phyloP scores from a whole-genome alignment of 2,113 vertebrate genomes.

The Mirza zaza region DNA sequence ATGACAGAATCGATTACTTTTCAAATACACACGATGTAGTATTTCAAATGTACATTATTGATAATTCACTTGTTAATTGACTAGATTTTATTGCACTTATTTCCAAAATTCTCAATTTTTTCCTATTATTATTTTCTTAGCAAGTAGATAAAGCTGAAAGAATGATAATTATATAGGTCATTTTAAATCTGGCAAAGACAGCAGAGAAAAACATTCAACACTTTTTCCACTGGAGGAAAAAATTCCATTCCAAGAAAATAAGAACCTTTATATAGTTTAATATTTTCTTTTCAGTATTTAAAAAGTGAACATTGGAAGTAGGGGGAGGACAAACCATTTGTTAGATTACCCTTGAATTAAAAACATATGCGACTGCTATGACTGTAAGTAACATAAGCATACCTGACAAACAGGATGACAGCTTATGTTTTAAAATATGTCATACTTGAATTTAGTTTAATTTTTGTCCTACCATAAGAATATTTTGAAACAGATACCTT shows the following conservation, averaged over 20 bases:
- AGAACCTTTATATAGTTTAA: neutral
- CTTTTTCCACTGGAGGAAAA: neutral
- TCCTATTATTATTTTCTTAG: neutral
- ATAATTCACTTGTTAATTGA: neutral
- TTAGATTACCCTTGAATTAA: neutral
- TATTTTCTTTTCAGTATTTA: neutral
- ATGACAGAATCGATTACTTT: neutral
- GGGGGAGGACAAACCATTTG: neutral
- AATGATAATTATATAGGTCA: neutral
- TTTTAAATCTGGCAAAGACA: neutral
- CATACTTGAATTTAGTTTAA: constrained; percentile 61
- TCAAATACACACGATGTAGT: neutral
- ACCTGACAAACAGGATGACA: constrained; percentile 10
- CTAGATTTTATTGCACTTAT: neutral
- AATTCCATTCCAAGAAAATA: neutral
- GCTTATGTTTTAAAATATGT: constrained; percentile 57
- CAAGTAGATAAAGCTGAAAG: neutral
- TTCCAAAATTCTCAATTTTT: neutral
- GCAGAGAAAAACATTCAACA: neutral
- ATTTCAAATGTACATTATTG: neutral
- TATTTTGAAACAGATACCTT: constrained; percentile 60
- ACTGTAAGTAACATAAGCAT: constrained; percentile 33
- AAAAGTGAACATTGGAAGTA: neutral
- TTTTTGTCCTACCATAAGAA: constrained; percentile 41
- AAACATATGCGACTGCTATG: neutral